These are phyloP conservation scores for Fissipunctia ypsillon DNA, from an alignment of 2,888 invertebrate genomes.

Conservation along the genomic window DNA sequence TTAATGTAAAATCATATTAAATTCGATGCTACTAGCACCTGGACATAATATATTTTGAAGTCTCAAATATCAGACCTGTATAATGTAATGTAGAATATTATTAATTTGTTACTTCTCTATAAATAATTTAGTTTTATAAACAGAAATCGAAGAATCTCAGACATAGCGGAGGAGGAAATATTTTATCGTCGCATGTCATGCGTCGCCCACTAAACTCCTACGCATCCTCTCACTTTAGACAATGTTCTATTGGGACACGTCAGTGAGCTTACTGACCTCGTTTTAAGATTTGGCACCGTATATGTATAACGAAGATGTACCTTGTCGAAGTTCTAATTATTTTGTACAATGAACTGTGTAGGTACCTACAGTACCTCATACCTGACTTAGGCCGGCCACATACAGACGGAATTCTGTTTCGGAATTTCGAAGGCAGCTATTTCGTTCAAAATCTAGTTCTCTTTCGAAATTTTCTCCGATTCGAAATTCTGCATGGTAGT, in stretches of 20 bases:
- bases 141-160: constrained; percentile 41
- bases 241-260: constrained; percentile 61
- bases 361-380: neutral
- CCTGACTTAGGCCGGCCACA: too few relatives aligned
- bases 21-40: neutral
- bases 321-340: neutral
- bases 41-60: neutral
- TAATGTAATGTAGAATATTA: neutral
- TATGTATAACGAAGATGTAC: constrained; percentile 15
- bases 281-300: constrained; percentile 43
- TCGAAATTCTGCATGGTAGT: too few relatives aligned
- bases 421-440: too few relatives aligned
- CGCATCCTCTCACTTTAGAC: constrained; percentile 71
- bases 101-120: constrained; percentile 11
- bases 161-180: constrained; percentile 41
- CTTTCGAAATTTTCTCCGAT: too few relatives aligned
- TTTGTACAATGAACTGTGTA: neutral
- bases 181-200: constrained; percentile 36
- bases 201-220: constrained; percentile 65
- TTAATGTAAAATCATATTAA: neutral
- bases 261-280: constrained; percentile 63
- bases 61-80: neutral
- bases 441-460: too few relatives aligned
- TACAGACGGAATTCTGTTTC: too few relatives aligned
- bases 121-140: constrained; percentile 7